Evolutionary conservation across 2,888 invertebrate genomes (phyloP), one percentile per base, ranked within the genome.

Genomic region (Oscheius sp.): DNA sequence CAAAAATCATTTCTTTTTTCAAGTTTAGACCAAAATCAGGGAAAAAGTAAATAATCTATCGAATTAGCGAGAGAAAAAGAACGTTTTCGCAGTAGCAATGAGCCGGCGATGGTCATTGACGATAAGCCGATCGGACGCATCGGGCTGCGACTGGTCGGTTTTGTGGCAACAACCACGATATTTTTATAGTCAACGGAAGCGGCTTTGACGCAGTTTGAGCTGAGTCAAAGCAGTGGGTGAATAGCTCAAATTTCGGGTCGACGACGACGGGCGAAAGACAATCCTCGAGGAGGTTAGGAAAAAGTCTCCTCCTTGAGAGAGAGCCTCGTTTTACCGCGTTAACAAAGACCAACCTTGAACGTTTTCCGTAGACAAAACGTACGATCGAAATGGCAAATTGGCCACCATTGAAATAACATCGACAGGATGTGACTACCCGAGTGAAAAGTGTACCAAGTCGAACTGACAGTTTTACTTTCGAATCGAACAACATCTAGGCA

Each of bases 401-500:
- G n/a, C 25, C n/a, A 5, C 3, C 23, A 23, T 48, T 12, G 12
- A 48, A 48, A 23, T 25, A 48, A 20, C 23, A 48, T 17, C 12
- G 53, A 12, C n/a, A 34, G 17, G n/a, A 33, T 33, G 10, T 15
- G 55, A 17, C 17, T 2, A 53, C 20, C 31, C 31, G 20, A 27
- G 20, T 3, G n/a, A 12, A 33, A 8, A 55, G 12, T 25, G 37
- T 15, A 37, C 8, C 37, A 37, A 37, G 37, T 10, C 8, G 37
- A 15, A 5, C 17, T 48, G 20, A 17, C 3, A 12, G 4, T 48
- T 48, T 48, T 48, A 5, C 12, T 20, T 20, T 20, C 3, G 12
- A 48, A 17, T 20, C 25, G 23, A 4, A 5, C 3, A 5, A 23
- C 20, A 12, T 73, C 33, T 73, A 78, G 23, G 79, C 79, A 55